Evolutionary conservation across 2,113 vertebrate species (phyloP), one percentile per base, ranked within the genome.

Genomic region (Catharus minimus): DNA sequence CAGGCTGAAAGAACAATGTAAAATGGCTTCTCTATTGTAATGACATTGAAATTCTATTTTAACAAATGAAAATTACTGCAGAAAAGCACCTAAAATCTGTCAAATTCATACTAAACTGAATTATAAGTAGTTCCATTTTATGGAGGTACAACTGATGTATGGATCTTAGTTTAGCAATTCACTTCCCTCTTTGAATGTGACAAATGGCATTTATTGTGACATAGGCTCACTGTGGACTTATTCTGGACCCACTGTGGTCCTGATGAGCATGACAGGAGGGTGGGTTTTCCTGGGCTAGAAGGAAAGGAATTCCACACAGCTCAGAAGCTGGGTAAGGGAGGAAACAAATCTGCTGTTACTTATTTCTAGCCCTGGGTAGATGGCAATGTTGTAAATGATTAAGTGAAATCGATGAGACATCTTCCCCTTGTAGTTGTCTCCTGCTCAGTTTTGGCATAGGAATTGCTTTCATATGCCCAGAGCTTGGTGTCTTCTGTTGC

Each of bases 401-500:
- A 94, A 93, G 74, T 92, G 76, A 69, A 90, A 64, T 64, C 5
- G 19, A 82, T 95, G 91, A 92, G 77, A 52, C 68, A 81, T 93
- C 88, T 82, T 93, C 82, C 90, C 64, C 41, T 90, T 60, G 46
- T 26, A 79, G 88, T 57, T 86, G 71, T 87, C 82, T 91, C 86
- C 92, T 91, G 85, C 82, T 93, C 50, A 14, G 3, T 93, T 88
- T 82, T 96, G 95, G 95, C 95, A 66, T 22, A 53, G 55, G 61
- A 88, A 86, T 91, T 73, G 86, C 75, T 82, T 88, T 95, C 83
- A 49, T 76, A 43, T 88, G 92, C 94, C 82, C 79, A 88, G 86
- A 93, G 86, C 86, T 89, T 93, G 82, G 74, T 86, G 36, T 93
- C 89, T 93, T 78, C 71, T 93, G 81, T 78, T 90, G 69, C 91